Percentiles rank a stretch among this genome's conserved stretches.
These are phyloP conservation scores for Sesamia nonagrioides DNA, from an alignment of 1,140 invertebrate species.

Conservation along the genomic window DNA sequence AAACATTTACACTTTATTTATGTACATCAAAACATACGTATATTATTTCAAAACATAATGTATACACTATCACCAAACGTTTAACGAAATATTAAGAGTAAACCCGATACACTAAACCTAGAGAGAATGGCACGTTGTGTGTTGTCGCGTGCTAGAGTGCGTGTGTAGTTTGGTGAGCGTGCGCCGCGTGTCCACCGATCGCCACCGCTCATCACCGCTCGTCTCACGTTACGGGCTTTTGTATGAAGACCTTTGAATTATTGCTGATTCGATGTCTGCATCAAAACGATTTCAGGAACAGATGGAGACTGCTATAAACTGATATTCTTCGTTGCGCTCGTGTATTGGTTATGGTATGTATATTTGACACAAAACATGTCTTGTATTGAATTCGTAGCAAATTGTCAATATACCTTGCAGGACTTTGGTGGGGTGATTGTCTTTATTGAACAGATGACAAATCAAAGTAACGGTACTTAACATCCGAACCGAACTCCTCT, in stretches of 20 bases:
- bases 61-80: conserved; percentile 82
- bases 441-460: conserved; percentile 39
- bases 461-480: conserved; percentile 51
- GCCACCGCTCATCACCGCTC: conserved; percentile 30
- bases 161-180: neutral
- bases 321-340: conserved; percentile 10
- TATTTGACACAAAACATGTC: conserved; percentile 1
- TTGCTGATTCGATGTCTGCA: conserved; percentile 75
- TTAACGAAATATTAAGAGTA: conserved; percentile 78
- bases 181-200: conserved; percentile 11
- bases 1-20: conserved; percentile 87
- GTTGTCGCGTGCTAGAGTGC: neutral
- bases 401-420: conserved; percentile 17
- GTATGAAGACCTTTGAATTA: conserved; percentile 74
- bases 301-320: neutral
- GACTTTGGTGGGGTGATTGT: conserved; percentile 1
- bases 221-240: conserved; percentile 48
- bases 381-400: neutral
- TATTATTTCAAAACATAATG: conserved; percentile 83
- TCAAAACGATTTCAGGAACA: neutral
- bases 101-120: conserved; percentile 76
- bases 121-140: conserved; percentile 62
- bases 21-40: conserved; percentile 87
- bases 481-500: conserved; percentile 79
- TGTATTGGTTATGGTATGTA: neutral